Percentiles rank a stretch among this genome's conserved stretches.
Conservation (phyloP, 2,888 invertebrate genomes). For the Ophion ellenae region DNA sequence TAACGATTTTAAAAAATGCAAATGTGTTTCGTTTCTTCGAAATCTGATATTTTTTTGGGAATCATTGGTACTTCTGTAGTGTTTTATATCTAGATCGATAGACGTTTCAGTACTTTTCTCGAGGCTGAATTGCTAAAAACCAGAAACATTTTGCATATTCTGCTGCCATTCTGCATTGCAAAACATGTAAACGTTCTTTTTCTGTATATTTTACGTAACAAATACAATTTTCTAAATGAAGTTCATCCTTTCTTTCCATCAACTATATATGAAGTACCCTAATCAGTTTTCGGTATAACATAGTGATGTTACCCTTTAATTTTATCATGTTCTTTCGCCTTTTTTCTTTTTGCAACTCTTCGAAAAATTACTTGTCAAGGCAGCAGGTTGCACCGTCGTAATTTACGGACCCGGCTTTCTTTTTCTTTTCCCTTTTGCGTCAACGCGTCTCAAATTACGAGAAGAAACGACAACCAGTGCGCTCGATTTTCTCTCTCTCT, state of each 20-base stretch:
- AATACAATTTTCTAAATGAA: not conserved
- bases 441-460: conserved; percentile 55
- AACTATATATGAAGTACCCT: not conserved
- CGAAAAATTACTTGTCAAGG: conserved; percentile 9
- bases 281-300: not conserved
- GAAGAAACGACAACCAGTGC: conserved; percentile 1
- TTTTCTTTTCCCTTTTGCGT: conserved; percentile 36
- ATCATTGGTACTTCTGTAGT: not conserved
- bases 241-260: not conserved
- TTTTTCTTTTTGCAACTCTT: conserved; percentile 18
- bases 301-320: not conserved
- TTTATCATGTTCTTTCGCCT: not conserved
- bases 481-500: not conserved
- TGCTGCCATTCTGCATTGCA: too few species aligned
- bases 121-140: not conserved
- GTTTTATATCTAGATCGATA: not conserved
- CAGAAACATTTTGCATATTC: not conserved
- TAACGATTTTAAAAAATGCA: too few species aligned
- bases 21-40: too few species aligned
- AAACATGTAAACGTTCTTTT: too few species aligned
- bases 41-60: too few species aligned
- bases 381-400: conserved; percentile 57
- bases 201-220: too few species aligned
- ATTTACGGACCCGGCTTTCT: conserved; percentile 53
- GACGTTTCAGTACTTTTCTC: too few species aligned